phyloP scores from a whole-genome alignment of 2,797 vertebrate genomes.

The Xenops minutus region DNA sequence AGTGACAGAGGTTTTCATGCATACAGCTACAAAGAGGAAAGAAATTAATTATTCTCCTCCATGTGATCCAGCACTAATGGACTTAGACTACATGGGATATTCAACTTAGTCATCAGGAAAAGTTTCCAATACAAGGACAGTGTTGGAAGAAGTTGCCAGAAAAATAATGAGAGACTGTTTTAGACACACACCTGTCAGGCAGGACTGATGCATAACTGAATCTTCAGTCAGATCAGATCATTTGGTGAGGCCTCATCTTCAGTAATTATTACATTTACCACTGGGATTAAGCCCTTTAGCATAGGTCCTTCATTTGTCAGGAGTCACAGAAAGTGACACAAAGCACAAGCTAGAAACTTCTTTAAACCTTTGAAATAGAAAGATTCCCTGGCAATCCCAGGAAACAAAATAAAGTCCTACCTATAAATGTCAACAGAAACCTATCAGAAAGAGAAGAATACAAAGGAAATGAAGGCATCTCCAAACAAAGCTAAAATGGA shows the following conservation, averaged over 20 bases:
- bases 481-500: neutral
- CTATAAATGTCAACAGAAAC: neutral
- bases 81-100: neutral
- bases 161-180: constrained; percentile 2
- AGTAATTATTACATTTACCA: neutral
- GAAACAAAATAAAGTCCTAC: neutral
- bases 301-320: neutral
- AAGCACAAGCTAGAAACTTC: neutral
- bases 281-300: neutral
- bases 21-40: neutral
- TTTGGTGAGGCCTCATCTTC: neutral
- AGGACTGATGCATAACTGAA: neutral
- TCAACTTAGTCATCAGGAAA: neutral
- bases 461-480: neutral
- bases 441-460: neutral
- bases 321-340: neutral
- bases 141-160: neutral
- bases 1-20: neutral
- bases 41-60: neutral
- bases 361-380: neutral
- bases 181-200: neutral
- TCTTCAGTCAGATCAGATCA: neutral
- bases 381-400: neutral
- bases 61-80: neutral
- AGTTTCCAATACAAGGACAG: neutral